Evolutionary conservation across 2,888 invertebrate genomes (phyloP), one percentile per base, ranked within the genome.

Genomic region (Scaptomyza caliginosa): DNA sequence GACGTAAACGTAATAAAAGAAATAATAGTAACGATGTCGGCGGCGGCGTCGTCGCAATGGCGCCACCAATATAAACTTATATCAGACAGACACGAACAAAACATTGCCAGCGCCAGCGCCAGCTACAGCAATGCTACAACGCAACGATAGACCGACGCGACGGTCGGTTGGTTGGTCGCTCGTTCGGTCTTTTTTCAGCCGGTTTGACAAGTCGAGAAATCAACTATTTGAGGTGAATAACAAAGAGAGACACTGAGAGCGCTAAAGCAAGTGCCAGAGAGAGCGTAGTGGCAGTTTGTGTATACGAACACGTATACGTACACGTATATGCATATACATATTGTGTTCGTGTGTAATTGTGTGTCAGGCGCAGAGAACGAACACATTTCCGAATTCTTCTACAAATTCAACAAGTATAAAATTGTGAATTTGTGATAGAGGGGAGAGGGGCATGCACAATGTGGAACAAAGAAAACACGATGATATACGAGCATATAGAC

Each of bases 1-100:
- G 91, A 91, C 90, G 90, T 91, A 90, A 91, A 91, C 90, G 90
- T 91, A 90, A 91, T 91, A 89, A 90, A 90, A 90, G 84, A 88
- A 90, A 90, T 88, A 90, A 87, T 87, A 89, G 88, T 88, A 90
- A 88, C 86, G 82, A 83, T 77, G 82, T 78, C 83, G 86, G 78
- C 89, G 88, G 69, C 77, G 67, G 54, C 70, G 74, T 84, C 90
- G 90, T 87, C 90, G 86, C 83, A 86, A 85, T 91, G 90, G 91
- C 90, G 90, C 91, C 90, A 89, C 86, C 83, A 89, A 88, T 85
- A 80, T 77, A 86, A 80, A 81, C 74, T 77, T 88, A 88, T 88
- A 87, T 78, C 89, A 89, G 83, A 80, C 82, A 86, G 67, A 88
- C 74, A 89, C 72, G 71, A 64, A 71, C 60, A 63, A 17, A 42